Conservation (phyloP, 2,797 vertebrate genomes). For the Dryobates pubescens region DNA sequence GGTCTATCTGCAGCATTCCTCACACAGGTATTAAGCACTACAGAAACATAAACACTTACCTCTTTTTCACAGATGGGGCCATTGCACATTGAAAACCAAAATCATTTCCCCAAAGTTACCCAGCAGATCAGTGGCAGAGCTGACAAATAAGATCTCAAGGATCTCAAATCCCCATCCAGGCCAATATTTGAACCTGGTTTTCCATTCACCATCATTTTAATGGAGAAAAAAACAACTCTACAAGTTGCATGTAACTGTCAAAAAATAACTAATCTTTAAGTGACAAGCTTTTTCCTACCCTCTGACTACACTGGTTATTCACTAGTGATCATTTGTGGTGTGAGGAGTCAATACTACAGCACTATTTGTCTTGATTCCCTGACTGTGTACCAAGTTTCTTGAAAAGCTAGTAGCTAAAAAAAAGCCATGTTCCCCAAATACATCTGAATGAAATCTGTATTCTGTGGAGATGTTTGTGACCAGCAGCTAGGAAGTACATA, state of each 20-base stretch:
- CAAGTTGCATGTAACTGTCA: neutral
- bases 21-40: neutral
- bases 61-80: neutral
- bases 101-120: neutral
- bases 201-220: neutral
- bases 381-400: neutral
- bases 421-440: neutral
- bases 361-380: neutral
- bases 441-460: neutral
- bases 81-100: neutral
- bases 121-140: neutral
- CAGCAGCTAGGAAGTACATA: neutral
- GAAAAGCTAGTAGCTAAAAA: neutral
- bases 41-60: neutral
- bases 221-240: neutral
- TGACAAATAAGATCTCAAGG: neutral
- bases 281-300: neutral
- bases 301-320: neutral
- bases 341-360: neutral
- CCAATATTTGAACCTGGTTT: neutral
- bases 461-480: neutral
- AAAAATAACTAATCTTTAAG: neutral
- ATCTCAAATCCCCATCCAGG: neutral
- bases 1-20: neutral
- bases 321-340: neutral